Evolutionary conservation across 2,888 invertebrate species (phyloP), one percentile per base, ranked within the genome.

Genomic region (Melanostoma mellinum): DNA sequence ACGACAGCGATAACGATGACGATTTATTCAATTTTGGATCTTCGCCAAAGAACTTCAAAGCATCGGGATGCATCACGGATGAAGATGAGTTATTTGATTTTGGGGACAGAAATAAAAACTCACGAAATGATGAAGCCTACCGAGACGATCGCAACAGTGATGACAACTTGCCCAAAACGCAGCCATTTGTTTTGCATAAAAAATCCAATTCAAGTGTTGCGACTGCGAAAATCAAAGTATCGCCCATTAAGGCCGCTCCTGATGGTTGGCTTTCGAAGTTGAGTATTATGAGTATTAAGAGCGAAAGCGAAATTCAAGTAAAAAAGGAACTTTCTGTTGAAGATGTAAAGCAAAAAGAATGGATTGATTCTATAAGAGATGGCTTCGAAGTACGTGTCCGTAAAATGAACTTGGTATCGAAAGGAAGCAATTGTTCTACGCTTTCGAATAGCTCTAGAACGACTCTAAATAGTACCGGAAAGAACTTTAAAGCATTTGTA

Each of bases 401-500:
- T 53, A 71, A 82, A 58, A 82, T 89, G 55, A 86, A 80, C 50
- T 77, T 90, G 0, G 77, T 69, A 3, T 52, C 74, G 6, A 74
- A 56, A 33, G 73, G 52, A 10, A 69, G 53, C n/a, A 86, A 87
- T 50, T 65, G 52, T 6, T 56, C 60, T 44, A 65, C 1, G 2
- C 67, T 58, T 42, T 56, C 35, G 4, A 46, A 56, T 30, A 52
- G 69, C 4, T 79, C 60, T 5, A 55, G 42, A 20, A 32, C 32
- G 32, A 73, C 86, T 6, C 78, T 77, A 50, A 80, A 55, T 42
- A 73, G 33, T n/a, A 86, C 86, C n/a, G 53, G 61, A 10, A 89
- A 87, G 71, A 91, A 91, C 77, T 91, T 89, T 44, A 91, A 91
- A 60, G 88, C 87, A 33, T 91, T 91, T 81, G 87, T 88, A 3